A percentile compares a stretch with the other conserved stretches of the same genome.
Conservation (phyloP, 2,113 vertebrate genomes). For the Urocynchramus pylzowi region DNA sequence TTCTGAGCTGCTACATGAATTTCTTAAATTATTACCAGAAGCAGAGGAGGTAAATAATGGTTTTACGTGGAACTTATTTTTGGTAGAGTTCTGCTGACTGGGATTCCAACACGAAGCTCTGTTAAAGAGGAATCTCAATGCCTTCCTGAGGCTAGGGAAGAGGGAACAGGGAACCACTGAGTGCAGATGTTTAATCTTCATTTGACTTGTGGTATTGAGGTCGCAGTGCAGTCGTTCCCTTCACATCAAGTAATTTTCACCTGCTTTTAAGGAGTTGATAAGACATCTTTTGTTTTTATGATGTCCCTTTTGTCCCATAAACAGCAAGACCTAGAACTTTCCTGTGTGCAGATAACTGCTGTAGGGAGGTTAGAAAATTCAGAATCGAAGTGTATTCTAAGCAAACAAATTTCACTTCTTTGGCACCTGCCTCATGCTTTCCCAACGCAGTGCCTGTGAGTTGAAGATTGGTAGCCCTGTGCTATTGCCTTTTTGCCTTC, state of each 20-base stretch:
- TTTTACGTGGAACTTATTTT: neutral
- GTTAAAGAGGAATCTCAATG: neutral
- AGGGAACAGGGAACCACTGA: neutral
- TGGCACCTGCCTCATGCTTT: neutral
- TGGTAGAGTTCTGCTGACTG: neutral
- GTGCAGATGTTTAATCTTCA: neutral
- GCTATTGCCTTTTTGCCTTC: neutral
- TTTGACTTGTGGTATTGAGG: neutral
- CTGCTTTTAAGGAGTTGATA: neutral
- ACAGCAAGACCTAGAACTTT: neutral
- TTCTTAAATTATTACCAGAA: constrained; percentile 92
- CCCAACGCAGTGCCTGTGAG: neutral
- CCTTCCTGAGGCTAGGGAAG: neutral
- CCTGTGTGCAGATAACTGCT: neutral
- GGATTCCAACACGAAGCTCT: neutral
- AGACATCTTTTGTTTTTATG: neutral
- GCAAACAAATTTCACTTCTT: neutral
- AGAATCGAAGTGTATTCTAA: neutral
- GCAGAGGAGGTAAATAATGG: constrained; percentile 85
- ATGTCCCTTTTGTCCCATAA: neutral
- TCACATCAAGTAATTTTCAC: neutral
- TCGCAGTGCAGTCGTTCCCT: neutral
- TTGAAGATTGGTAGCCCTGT: neutral
- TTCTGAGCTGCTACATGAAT: constrained; percentile 86
- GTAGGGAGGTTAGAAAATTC: neutral